These are phyloP conservation scores for Sphaeridia pumilis DNA, from an alignment of 2,888 invertebrate genomes.

Conservation along the genomic window DNA sequence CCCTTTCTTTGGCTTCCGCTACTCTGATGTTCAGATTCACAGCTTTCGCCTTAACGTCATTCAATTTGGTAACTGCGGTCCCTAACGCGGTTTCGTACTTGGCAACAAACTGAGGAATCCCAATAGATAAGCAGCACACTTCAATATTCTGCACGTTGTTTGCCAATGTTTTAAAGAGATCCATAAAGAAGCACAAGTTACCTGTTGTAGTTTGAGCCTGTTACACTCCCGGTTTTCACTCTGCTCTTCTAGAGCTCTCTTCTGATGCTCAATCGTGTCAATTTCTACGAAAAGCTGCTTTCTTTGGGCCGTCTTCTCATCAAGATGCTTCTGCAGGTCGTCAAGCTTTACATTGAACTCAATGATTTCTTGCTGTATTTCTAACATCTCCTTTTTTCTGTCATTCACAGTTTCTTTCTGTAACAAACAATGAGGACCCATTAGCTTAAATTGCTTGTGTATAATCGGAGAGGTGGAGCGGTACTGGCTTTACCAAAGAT, in stretches of 20 bases:
- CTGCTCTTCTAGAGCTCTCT: background rate
- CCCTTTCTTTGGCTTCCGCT: background rate
- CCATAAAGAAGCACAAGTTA: background rate
- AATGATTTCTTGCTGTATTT: background rate
- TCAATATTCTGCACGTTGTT: no score
- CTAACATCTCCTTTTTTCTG: background rate
- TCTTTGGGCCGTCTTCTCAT: background rate
- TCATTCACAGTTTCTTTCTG: background rate
- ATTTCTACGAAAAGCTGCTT: no score
- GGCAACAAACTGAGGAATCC: background rate
- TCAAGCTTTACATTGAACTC: background rate
- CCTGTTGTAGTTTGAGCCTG: background rate
- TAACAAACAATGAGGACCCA: background rate
- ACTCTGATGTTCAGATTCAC: background rate
- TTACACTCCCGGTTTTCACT: background rate
- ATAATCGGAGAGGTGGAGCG: background rate
- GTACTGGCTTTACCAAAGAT: background rate
- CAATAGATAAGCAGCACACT: background rate
- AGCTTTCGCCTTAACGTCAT: background rate
- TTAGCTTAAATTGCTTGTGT: background rate
- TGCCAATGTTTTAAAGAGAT: no score
- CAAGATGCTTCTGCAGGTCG: background rate
- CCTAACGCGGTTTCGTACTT: background rate
- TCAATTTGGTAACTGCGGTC: background rate
- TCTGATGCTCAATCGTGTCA: background rate